phyloP scores from a whole-genome alignment of 2,797 vertebrate species.

The Pantherophis vulpinus region DNA sequence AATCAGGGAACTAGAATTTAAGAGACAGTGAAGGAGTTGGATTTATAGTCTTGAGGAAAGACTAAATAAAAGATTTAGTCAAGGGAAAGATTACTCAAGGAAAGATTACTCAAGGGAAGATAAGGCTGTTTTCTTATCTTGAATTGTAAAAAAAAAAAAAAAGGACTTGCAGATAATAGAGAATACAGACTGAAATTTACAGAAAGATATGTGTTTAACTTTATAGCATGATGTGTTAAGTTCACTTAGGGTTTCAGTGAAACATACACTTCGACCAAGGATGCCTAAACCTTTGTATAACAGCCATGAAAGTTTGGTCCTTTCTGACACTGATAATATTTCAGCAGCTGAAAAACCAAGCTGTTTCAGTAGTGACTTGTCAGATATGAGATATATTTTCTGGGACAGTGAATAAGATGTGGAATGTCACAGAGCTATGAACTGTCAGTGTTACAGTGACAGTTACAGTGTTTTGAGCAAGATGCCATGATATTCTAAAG shows the following conservation, averaged over 20 bases:
- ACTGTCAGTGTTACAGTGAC: not conserved
- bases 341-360: slow-evolving; percentile 7
- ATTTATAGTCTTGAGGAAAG: not conserved
- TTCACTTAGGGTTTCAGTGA: not conserved
- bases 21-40: not conserved
- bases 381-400: slow-evolving; percentile 1
- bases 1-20: not conserved
- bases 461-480: not conserved
- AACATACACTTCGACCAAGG: not conserved
- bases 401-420: not conserved
- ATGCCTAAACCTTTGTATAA: not conserved
- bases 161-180: not conserved
- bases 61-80: not conserved
- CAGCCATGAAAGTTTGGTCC: not conserved
- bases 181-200: not conserved
- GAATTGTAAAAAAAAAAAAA: not conserved
- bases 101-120: not conserved
- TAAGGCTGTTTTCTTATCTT: not conserved
- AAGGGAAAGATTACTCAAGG: not conserved
- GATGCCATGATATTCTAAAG: not conserved
- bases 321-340: not conserved
- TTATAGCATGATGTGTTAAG: not conserved
- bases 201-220: not conserved
- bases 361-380: not conserved
- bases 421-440: not conserved